Evolutionary conservation across 2,797 vertebrate species (phyloP).

Genomic region (Neopelma chrysocephalum): DNA sequence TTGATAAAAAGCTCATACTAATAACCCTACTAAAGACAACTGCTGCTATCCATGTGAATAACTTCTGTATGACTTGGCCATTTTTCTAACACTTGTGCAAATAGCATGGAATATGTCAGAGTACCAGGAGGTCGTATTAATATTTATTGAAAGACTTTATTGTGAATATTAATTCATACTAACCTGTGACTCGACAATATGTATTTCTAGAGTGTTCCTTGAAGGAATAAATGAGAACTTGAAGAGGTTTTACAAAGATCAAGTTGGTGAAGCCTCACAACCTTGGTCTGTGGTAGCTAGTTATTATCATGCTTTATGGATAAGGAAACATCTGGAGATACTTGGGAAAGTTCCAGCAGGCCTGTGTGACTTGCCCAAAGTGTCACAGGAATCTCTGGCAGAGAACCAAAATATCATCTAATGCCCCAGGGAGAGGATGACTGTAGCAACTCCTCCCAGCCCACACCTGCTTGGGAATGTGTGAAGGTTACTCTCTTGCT

Average conservation of each 20-base stretch:
- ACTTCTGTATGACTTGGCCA: neutral
- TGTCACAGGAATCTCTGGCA: neutral
- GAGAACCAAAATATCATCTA: neutral
- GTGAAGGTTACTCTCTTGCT: neutral
- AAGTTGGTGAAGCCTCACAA: neutral
- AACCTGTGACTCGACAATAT: neutral
- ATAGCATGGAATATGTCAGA: neutral
- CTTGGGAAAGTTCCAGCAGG: neutral
- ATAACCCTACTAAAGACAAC: neutral
- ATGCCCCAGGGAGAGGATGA: neutral
- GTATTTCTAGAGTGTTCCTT: neutral
- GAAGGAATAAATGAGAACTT: neutral
- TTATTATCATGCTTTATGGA: neutral
- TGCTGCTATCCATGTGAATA: neutral
- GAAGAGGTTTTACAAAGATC: neutral
- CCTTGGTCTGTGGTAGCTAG: neutral
- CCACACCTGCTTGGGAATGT: rapidly evolving
- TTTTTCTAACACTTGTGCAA: neutral
- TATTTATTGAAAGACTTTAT: neutral
- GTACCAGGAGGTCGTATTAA: neutral
- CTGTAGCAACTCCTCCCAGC: neutral
- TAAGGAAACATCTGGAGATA: neutral
- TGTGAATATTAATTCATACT: neutral
- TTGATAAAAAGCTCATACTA: neutral
- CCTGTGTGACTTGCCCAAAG: neutral